Evolutionary conservation across 1,140 invertebrate species (phyloP).

Genomic region (Hestina assimilis): DNA sequence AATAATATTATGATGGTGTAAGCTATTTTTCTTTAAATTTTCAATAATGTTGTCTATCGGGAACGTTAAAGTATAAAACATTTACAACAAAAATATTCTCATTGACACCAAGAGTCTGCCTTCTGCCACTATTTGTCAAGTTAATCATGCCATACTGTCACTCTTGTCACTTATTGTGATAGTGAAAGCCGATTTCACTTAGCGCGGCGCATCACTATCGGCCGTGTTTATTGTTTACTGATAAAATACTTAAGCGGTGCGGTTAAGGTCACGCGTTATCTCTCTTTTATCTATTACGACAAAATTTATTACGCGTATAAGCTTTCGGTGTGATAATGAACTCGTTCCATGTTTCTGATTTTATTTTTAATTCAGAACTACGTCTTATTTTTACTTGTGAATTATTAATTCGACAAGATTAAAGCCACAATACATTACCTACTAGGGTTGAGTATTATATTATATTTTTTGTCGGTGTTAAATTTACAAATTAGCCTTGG

Average conservation of each 20-base stretch:
- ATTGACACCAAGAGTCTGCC: background rate
- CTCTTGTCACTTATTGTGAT: conserved; percentile 26
- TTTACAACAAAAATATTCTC: too few relatives aligned
- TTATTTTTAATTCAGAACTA: background rate
- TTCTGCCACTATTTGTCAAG: conserved; percentile 1
- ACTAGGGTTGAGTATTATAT: too few relatives aligned
- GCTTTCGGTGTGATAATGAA: conserved; percentile 20
- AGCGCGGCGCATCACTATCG: conserved; percentile 23
- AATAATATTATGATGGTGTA: too few relatives aligned
- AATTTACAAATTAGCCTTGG: too few relatives aligned
- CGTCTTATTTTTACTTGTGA: background rate
- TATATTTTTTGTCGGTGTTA: too few relatives aligned
- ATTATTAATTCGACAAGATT: background rate
- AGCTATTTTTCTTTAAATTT: too few relatives aligned
- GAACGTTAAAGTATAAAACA: too few relatives aligned
- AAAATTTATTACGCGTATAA: conserved; percentile 22
- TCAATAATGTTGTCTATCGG: too few relatives aligned
- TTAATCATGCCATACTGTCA: conserved; percentile 22
- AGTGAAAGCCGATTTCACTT: conserved; percentile 38
- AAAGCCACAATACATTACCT: too few relatives aligned
- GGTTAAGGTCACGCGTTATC: conserved; percentile 56
- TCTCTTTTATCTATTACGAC: conserved; percentile 26
- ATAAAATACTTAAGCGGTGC: conserved; percentile 33
- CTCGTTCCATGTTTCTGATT: conserved; percentile 1
- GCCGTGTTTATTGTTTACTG: conserved; percentile 38